Conservation (phyloP, 2,113 vertebrate genomes). For the Climacteris rufus region DNA sequence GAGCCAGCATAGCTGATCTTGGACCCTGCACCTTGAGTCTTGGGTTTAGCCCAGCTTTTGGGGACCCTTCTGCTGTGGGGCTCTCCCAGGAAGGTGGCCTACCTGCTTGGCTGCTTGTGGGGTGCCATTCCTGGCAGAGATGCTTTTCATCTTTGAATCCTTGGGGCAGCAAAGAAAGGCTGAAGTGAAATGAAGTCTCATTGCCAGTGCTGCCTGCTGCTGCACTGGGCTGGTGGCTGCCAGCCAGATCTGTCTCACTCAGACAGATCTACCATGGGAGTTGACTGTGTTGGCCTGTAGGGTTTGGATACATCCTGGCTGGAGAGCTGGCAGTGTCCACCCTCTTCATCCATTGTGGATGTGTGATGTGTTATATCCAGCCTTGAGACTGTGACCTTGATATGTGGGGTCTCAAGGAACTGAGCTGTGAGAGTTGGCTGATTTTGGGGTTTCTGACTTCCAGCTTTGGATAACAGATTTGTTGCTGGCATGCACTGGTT, state of each 20-base stretch:
- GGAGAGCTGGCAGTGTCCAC: background rate
- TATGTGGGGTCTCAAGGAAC: background rate
- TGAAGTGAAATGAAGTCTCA: rapidly evolving
- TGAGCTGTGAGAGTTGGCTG: background rate
- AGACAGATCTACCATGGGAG: rapidly evolving
- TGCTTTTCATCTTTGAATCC: background rate
- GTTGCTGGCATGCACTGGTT: background rate
- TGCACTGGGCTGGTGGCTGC: background rate
- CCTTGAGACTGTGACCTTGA: background rate
- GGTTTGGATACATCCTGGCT: rapidly evolving
- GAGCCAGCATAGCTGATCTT: background rate
- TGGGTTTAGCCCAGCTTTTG: background rate
- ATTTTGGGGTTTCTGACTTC: background rate
- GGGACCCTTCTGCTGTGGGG: background rate
- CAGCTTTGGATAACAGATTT: background rate
- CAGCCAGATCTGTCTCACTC: background rate
- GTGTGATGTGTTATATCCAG: background rate
- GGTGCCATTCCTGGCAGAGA: background rate
- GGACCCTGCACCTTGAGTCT: background rate
- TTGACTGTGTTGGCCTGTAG: rapidly evolving
- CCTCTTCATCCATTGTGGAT: rapidly evolving
- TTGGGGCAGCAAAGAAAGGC: background rate
- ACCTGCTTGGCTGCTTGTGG: rapidly evolving
- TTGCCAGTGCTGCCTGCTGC: background rate
- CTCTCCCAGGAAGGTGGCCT: background rate